Base-by-base conservation (phyloP, 2,888 invertebrate genomes). In the Apamea anceps region DNA sequence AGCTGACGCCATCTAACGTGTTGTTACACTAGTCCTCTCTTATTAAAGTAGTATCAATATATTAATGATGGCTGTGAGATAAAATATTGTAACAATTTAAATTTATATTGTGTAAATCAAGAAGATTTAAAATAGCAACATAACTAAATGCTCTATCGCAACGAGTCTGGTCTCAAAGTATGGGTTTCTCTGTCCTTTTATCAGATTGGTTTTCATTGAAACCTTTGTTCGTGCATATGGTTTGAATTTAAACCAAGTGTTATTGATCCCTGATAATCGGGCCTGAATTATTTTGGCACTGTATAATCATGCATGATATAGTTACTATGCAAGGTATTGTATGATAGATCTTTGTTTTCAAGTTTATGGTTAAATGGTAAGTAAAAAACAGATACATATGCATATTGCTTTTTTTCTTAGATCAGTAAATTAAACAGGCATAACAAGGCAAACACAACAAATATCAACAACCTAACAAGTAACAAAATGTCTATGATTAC, bases 21-120 rank as follows among this genome's bases (percentile, higher is more conserved):
- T 95, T 94, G 94, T 95, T 93, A 96, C 95, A 94, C 94, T 96
- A 96, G 96, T 96, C 95, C 96, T 95, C 94, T 96, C 95, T 96
- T 94, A 95, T 96, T 95, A 96, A 96, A 95, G 96, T 97, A 96
- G 96, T 95, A 96, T 96, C 97, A 96, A 96, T 96, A 96, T 96
- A 95, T 96, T 85, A 97, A 96, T 96, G 97, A 97, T 97, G 97
- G 97, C 97, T 97, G 97, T 97, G 97, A 97, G 97, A 95, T 96
- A 96, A 96, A 95, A 95, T 94, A 96, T 96, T 94, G 90, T 94
- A 96, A 96, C 96, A 95, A 95, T 96, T 97, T 96, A 96, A 96
- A 96, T 95, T 96, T 95, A 96, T 96, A 96, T 95, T 95, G 92
- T 96, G 95, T 96, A 96, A 96, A 96, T 94, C 94, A 94, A 91